Evolutionary conservation across 1,140 invertebrate species (phyloP).

Genomic region (Tribolium castaneum): DNA sequence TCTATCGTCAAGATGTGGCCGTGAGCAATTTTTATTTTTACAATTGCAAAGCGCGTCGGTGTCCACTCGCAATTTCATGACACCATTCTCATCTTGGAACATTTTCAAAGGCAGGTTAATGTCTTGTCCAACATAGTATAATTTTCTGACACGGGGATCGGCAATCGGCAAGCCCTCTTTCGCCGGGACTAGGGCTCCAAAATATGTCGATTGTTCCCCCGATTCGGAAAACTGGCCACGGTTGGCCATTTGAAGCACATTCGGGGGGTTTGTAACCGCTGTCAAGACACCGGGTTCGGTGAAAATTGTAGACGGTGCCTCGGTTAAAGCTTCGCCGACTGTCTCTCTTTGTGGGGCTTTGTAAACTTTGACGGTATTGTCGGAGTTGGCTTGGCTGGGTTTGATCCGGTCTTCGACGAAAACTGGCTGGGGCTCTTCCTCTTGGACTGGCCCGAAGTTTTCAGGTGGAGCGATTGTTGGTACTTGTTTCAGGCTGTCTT

Average conservation of each 20-base stretch:
- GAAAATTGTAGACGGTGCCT: not conserved
- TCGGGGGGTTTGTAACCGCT: not conserved
- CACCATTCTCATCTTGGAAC: slow-evolving; percentile 43
- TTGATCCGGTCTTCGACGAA: not conserved
- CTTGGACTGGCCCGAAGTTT: not conserved
- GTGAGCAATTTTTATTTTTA: slow-evolving; percentile 49
- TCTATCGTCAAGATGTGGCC: slow-evolving; percentile 46
- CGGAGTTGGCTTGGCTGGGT: not conserved
- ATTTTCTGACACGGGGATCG: slow-evolving; percentile 38
- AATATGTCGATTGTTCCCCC: slow-evolving; percentile 39
- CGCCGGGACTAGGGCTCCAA: slow-evolving; percentile 50
- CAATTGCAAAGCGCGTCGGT: slow-evolving; percentile 54
- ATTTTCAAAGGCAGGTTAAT: slow-evolving; percentile 55
- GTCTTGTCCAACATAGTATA: slow-evolving; percentile 52
- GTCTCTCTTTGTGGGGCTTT: not conserved
- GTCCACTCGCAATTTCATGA: slow-evolving; percentile 51
- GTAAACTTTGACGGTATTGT: not conserved
- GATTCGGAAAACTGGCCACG: not conserved
- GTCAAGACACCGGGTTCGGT: not conserved
- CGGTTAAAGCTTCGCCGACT: not conserved
- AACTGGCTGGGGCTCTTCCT: not conserved
- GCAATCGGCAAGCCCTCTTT: not conserved
- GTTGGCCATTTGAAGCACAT: not conserved
- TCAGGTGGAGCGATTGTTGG: not conserved
- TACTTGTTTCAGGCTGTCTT: no score